Conservation (phyloP, 2,888 invertebrate species). For the Drosophila melanocephala region DNA sequence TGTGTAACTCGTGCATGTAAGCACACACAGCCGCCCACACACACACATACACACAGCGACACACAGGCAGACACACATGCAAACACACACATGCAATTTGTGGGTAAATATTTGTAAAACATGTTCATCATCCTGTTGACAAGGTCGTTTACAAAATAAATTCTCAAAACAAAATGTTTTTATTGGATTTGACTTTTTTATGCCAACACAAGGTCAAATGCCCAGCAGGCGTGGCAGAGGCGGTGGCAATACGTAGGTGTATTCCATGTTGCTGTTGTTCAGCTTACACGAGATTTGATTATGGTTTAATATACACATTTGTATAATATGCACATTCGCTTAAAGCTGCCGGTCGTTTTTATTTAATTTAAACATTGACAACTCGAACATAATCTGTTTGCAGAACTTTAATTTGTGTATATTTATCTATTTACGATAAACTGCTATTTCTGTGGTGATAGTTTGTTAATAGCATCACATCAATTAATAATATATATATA, state of each 20-base stretch:
- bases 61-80: constrained; percentile 18
- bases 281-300: constrained; percentile 15
- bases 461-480: neutral
- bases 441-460: neutral
- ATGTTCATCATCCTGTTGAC: constrained; percentile 77
- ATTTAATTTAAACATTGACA: neutral
- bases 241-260: neutral
- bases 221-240: neutral
- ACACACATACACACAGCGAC: constrained; percentile 24
- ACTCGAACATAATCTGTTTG: neutral
- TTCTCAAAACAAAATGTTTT: constrained; percentile 74
- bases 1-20: constrained; percentile 25
- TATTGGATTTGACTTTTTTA: constrained; percentile 68
- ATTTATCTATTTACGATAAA: neutral
- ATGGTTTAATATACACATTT: constrained; percentile 7
- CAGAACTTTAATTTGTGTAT: neutral
- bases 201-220: constrained; percentile 42
- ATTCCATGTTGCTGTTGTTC: constrained; percentile 14
- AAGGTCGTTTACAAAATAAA: constrained; percentile 74
- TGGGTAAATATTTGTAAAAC: constrained; percentile 69
- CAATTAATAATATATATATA: neutral
- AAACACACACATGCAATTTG: constrained; percentile 27
- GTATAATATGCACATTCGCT: neutral
- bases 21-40: constrained; percentile 4
- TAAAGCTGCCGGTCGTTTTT: neutral